Percentiles rank a stretch among this genome's conserved stretches.
Evolutionary conservation across 2,113 vertebrate genomes (phyloP).

Genomic region (Lophochroa leadbeateri): DNA sequence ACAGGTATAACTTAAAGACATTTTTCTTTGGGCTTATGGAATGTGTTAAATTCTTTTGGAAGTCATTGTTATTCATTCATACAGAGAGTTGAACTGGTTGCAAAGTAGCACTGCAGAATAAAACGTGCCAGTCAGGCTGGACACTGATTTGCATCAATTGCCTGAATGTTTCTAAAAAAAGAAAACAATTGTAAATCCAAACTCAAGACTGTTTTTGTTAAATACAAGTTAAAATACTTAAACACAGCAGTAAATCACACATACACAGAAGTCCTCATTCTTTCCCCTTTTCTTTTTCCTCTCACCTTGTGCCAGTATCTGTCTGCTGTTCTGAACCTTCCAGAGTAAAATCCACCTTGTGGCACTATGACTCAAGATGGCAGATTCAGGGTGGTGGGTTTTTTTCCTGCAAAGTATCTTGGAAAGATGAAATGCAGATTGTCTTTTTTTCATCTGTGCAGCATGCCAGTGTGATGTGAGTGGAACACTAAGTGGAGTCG

Average conservation of each 20-base stretch:
- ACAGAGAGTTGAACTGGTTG: background rate
- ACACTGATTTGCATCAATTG: background rate
- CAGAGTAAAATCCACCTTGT: background rate
- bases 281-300: background rate
- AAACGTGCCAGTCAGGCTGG: background rate
- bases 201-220: background rate
- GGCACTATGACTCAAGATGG: background rate
- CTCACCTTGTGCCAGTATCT: background rate
- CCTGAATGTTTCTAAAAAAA: background rate
- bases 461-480: slow-evolving; percentile 87
- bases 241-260: background rate
- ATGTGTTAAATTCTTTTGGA: background rate
- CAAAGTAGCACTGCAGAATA: background rate
- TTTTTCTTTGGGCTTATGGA: background rate
- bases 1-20: slow-evolving; percentile 69
- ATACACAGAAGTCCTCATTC: background rate
- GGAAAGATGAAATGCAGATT: background rate
- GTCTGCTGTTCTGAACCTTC: background rate
- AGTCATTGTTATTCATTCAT: background rate
- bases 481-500: slow-evolving; percentile 87
- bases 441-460: slow-evolving; percentile 56
- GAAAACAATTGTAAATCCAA: background rate
- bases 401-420: background rate
- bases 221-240: background rate
- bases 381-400: background rate